Percentiles rank a stretch among this genome's conserved stretches.
Conservation (phyloP, 2,888 invertebrate genomes). For the Temnothorax unifasciatus region DNA sequence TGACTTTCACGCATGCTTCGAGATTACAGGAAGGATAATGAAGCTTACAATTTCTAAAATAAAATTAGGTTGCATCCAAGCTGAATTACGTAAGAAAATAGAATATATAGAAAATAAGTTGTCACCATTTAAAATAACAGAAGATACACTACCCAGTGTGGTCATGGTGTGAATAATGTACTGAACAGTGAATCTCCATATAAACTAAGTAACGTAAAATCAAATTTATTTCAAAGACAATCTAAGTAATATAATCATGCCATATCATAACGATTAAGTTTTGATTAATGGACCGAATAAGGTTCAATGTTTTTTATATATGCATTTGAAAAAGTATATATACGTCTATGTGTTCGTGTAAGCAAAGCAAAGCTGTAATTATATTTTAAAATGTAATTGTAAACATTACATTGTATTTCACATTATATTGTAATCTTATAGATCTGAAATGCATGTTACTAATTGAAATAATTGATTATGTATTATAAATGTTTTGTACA, state of each 20-base stretch:
- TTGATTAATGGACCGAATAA: neutral
- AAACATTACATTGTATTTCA: neutral
- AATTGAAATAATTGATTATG: neutral
- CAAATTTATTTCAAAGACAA: too few species aligned
- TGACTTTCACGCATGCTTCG: constrained; percentile 77
- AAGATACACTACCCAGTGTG: neutral
- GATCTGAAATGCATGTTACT: neutral
- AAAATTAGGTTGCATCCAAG: constrained; percentile 75
- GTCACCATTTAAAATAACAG: neutral
- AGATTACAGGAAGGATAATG: constrained; percentile 64
- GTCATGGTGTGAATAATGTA: neutral
- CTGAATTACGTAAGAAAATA: neutral
- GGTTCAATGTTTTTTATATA: neutral
- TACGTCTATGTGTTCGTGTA: neutral
- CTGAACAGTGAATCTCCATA: neutral
- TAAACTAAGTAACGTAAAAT: neutral
- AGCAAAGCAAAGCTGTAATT: neutral
- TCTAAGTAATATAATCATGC: neutral
- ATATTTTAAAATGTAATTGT: neutral
- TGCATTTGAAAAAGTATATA: neutral
- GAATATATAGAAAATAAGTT: neutral
- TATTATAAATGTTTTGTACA: neutral
- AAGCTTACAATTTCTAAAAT: constrained; percentile 59
- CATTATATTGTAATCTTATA: neutral
- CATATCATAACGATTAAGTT: neutral